Percentiles rank a stretch among this genome's conserved stretches.
Conservation (phyloP, 2,888 invertebrate species). For the Ellobium chinense region DNA sequence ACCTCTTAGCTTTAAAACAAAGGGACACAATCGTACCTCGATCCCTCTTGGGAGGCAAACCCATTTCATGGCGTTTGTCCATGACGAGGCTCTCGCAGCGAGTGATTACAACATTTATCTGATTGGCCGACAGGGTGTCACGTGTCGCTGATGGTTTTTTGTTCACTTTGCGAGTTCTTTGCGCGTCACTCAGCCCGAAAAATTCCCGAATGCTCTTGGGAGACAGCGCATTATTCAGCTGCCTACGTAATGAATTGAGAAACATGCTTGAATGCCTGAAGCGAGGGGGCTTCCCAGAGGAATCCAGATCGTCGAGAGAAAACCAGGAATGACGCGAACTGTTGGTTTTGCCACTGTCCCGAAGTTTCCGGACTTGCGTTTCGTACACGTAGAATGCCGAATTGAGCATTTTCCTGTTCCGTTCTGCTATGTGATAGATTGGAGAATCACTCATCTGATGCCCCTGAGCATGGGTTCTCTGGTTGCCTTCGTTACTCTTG, state of each 20-base stretch:
- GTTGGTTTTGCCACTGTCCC: not conserved
- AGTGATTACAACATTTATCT: constrained; percentile 44
- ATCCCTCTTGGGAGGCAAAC: constrained; percentile 30
- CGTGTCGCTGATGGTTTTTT: not conserved
- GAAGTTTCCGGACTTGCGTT: not conserved
- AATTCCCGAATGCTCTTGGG: constrained; percentile 32
- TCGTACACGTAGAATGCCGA: constrained; percentile 10
- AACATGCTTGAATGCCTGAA: constrained; percentile 19
- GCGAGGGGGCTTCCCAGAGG: not conserved
- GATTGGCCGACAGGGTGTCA: constrained; percentile 33
- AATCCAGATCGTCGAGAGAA: constrained; percentile 38
- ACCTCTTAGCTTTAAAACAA: too few relatives aligned
- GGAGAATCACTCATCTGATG: not conserved
- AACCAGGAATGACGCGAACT: constrained; percentile 34
- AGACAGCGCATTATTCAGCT: constrained; percentile 35
- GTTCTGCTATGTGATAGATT: not conserved
- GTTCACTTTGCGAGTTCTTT: not conserved
- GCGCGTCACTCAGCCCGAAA: constrained; percentile 8
- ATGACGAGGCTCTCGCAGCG: constrained; percentile 43
- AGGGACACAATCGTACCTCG: constrained; percentile 35
- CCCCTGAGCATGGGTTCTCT: not conserved
- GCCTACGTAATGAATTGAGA: constrained; percentile 14
- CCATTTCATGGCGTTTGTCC: constrained; percentile 29
- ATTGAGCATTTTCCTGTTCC: constrained; percentile 1
- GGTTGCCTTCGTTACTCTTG: not conserved